Evolutionary conservation across 1,140 invertebrate genomes (phyloP).

Genomic region (Eulimnadia texana): DNA sequence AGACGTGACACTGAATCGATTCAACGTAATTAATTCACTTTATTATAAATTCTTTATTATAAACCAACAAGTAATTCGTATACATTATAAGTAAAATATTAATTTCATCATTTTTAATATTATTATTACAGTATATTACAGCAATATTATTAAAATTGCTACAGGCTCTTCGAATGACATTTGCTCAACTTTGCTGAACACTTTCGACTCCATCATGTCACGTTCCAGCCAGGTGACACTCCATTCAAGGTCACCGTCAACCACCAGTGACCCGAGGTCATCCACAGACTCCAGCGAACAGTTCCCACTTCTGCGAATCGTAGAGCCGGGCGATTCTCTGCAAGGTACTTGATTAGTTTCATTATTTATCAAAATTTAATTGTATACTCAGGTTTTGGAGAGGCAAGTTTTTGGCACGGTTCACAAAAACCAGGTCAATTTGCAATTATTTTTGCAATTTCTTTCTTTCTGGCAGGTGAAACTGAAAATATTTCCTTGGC

Average conservation of each 20-base stretch:
- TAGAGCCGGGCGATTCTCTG: constrained; percentile 11
- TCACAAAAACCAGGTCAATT: no score
- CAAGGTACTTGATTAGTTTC: background rate
- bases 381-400: background rate
- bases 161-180: constrained; percentile 44
- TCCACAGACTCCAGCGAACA: background rate
- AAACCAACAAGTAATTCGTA: background rate
- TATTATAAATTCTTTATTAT: background rate
- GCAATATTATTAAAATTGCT: constrained; percentile 28
- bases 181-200: constrained; percentile 44
- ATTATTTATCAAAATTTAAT: background rate
- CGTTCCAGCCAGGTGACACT: constrained; percentile 21
- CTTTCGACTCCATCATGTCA: constrained; percentile 47
- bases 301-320: constrained; percentile 4
- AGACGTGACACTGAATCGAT: background rate
- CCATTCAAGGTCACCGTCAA: background rate
- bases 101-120: background rate
- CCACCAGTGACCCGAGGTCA: constrained; percentile 2
- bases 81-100: background rate
- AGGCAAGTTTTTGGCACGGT: no score
- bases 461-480: no score
- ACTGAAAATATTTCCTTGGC: no score
- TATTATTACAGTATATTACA: no score
- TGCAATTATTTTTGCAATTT: no score
- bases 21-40: background rate